A percentile compares a stretch with the other conserved stretches of the same genome.
phyloP scores from a whole-genome alignment of 2,113 vertebrate genomes.

The Genyomyrus donnyi region DNA sequence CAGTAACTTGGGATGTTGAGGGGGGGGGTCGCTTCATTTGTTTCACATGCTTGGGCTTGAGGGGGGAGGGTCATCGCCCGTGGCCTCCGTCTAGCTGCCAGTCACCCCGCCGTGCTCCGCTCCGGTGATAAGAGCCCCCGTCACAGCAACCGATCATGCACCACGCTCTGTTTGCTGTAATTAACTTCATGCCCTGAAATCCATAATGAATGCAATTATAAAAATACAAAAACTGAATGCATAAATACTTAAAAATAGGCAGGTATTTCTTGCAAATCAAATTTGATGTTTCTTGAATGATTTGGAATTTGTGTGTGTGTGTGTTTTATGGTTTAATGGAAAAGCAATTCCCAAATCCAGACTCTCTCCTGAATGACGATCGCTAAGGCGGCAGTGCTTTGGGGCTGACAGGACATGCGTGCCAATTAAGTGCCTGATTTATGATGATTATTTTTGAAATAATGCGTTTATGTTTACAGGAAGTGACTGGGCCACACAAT shows the following conservation, averaged over 20 bases:
- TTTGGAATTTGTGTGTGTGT: not conserved
- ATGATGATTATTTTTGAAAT: not conserved
- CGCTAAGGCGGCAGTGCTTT: not conserved
- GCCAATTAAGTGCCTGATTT: not conserved
- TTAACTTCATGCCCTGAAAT: not conserved
- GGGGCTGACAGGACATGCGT: not conserved
- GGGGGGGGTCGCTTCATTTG: not conserved
- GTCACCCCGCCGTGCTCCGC: not conserved
- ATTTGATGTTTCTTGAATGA: not conserved
- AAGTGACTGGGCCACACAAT: not conserved
- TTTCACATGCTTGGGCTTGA: not conserved
- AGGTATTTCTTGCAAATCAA: not conserved
- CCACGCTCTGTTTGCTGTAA: not conserved
- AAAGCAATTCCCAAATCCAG: not conserved
- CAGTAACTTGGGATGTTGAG: not conserved
- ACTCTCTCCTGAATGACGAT: not conserved
- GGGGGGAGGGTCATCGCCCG: not conserved
- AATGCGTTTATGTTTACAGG: not conserved
- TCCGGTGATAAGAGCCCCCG: not conserved
- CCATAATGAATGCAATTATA: constrained; percentile 7
- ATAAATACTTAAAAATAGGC: not conserved
- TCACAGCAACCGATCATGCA: not conserved
- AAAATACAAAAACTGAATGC: not conserved
- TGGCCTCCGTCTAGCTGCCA: not conserved
- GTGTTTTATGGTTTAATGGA: not conserved